These are phyloP conservation scores for Hemiprocne comata DNA, from an alignment of 2,113 vertebrate species.

Conservation along the genomic window DNA sequence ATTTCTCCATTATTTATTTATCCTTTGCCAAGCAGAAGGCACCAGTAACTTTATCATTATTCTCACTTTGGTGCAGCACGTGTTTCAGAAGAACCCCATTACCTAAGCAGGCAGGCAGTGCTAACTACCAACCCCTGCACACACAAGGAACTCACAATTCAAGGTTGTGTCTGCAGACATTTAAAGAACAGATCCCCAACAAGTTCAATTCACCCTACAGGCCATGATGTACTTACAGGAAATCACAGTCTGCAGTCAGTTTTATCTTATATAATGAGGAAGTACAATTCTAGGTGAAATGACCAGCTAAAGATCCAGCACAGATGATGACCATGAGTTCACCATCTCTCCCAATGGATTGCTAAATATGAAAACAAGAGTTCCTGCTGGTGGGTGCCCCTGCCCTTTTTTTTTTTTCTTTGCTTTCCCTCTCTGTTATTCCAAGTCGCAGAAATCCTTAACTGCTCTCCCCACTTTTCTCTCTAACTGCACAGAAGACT, in stretches of 20 bases:
- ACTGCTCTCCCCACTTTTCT: neutral
- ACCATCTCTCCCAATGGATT: neutral
- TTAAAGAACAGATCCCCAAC: neutral
- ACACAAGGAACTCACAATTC: neutral
- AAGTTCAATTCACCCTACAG: neutral
- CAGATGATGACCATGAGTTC: neutral
- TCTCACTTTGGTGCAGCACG: neutral
- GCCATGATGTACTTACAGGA: neutral
- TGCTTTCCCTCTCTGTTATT: neutral
- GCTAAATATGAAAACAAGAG: neutral
- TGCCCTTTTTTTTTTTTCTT: accelerated
- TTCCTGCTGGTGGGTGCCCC: neutral
- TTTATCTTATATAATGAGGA: neutral
- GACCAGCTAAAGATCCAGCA: neutral
- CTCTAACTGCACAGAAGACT: neutral
- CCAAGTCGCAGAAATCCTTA: neutral
- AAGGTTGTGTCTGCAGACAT: neutral
- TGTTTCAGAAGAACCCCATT: neutral
- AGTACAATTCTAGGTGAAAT: accelerated
- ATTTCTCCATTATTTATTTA: neutral
- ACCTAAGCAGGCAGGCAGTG: neutral
- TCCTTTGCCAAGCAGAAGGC: neutral
- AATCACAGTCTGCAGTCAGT: neutral
- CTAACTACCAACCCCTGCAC: neutral
- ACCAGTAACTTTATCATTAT: neutral